These are phyloP conservation scores for Laticauda laticaudata DNA, from an alignment of 2,113 vertebrate species.

Conservation along the genomic window DNA sequence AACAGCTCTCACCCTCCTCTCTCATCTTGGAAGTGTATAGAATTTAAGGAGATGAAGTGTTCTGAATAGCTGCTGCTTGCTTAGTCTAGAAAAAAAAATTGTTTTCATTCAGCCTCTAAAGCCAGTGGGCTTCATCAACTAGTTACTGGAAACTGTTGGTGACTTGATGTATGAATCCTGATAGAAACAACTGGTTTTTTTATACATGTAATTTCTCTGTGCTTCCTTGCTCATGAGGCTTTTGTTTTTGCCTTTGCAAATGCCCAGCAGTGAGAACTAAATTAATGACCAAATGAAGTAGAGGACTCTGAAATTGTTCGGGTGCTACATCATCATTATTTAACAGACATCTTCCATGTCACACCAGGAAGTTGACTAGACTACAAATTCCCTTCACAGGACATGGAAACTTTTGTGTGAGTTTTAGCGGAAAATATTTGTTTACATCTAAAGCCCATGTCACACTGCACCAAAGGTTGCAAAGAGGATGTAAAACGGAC, in stretches of 20 bases:
- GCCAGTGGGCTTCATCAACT: background rate
- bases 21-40: background rate
- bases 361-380: background rate
- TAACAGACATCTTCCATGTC: background rate
- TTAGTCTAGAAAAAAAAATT: background rate
- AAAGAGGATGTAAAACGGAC: too few species aligned
- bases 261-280: background rate
- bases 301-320: background rate
- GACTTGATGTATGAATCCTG: background rate
- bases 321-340: background rate
- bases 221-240: background rate
- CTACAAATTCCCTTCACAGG: background rate
- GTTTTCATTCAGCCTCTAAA: background rate
- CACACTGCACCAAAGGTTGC: too few species aligned
- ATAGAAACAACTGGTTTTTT: background rate
- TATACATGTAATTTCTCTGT: background rate
- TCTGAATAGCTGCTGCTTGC: background rate
- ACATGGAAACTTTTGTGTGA: background rate
- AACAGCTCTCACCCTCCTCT: background rate
- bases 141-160: background rate
- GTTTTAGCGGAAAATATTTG: background rate
- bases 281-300: background rate
- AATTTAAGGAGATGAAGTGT: background rate
- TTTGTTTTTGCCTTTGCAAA: background rate
- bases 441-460: background rate